Conservation (phyloP, 2,888 invertebrate genomes). For the Cerastoderma edule region DNA sequence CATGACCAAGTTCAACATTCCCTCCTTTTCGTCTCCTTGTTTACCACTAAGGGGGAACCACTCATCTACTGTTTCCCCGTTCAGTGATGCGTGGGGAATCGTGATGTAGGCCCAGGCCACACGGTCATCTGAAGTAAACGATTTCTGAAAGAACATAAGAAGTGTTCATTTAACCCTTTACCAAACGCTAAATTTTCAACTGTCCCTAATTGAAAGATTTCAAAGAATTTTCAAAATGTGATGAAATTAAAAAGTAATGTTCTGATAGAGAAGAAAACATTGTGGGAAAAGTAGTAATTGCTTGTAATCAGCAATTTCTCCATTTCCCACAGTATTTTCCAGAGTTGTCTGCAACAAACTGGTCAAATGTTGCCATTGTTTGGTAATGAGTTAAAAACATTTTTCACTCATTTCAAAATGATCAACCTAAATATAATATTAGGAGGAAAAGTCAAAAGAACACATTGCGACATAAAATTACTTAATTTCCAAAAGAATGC, state of each 20-base stretch:
- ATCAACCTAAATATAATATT: too few relatives aligned
- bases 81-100: conserved; percentile 92
- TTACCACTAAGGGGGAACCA: conserved; percentile 97
- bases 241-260: too few relatives aligned
- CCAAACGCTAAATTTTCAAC: too few relatives aligned
- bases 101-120: conserved; percentile 96
- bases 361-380: not conserved
- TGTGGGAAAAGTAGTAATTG: conserved; percentile 3
- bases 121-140: conserved; percentile 97
- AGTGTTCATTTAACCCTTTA: not conserved
- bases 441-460: too few relatives aligned
- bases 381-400: not conserved
- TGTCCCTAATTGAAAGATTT: too few relatives aligned
- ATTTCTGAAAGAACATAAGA: conserved; percentile 86
- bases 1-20: conserved; percentile 95
- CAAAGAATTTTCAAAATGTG: too few relatives aligned
- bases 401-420: not conserved
- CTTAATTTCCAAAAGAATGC: too few relatives aligned
- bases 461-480: too few relatives aligned
- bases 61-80: conserved; percentile 95
- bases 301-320: conserved; percentile 2
- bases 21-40: conserved; percentile 97
- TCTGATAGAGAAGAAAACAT: not conserved
- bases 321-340: conserved; percentile 8
- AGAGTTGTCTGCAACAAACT: not conserved